These are phyloP conservation scores for Cosmopolites sordidus DNA, from an alignment of 2,888 invertebrate species.

Conservation along the genomic window DNA sequence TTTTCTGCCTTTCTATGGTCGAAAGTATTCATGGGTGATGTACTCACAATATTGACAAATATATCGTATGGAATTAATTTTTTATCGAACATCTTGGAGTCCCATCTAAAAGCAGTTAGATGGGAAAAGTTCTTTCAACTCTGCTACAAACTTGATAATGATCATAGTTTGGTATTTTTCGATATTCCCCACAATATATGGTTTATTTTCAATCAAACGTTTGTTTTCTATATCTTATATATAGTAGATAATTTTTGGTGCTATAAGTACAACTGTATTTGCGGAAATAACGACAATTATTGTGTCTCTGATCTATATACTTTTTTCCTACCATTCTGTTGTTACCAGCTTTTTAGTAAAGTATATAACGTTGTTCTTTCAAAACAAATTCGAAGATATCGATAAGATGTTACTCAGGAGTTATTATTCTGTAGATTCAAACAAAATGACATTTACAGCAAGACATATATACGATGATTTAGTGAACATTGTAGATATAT, in stretches of 20 bases:
- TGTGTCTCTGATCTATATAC: too few species aligned
- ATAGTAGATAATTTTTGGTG: too few species aligned
- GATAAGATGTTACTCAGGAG: background rate
- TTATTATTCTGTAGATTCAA: background rate
- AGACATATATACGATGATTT: background rate
- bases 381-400: background rate
- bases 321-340: too few species aligned
- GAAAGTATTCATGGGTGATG: too few species aligned
- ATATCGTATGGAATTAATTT: background rate
- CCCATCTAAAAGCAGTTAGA: background rate
- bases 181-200: too few species aligned
- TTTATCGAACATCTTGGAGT: background rate
- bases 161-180: background rate
- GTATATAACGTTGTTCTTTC: background rate
- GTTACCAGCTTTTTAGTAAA: too few species aligned
- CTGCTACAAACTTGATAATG: background rate
- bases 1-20: too few species aligned
- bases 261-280: too few species aligned
- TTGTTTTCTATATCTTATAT: too few species aligned
- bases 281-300: too few species aligned
- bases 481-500: background rate
- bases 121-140: background rate
- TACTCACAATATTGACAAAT: background rate
- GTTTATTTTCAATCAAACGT: too few species aligned
- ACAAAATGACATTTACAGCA: background rate